These are phyloP conservation scores for Aegypius monachus DNA, from an alignment of 2,113 vertebrate genomes.

Conservation along the genomic window DNA sequence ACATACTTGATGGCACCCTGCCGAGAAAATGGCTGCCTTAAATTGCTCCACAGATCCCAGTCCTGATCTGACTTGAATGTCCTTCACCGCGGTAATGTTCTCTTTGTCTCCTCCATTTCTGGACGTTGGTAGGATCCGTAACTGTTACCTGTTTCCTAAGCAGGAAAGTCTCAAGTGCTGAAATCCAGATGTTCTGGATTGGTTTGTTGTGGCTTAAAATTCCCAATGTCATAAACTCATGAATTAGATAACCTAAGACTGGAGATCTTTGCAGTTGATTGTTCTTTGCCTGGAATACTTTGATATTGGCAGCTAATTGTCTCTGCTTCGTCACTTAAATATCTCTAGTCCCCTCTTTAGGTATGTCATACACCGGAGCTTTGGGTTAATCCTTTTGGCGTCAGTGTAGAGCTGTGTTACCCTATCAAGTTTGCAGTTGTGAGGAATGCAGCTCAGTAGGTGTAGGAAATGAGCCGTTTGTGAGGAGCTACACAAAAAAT, in stretches of 20 bases:
- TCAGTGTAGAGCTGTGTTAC: neutral
- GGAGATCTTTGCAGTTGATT: neutral
- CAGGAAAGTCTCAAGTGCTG: neutral
- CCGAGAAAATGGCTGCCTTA: neutral
- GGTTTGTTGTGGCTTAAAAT: neutral
- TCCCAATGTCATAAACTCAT: neutral
- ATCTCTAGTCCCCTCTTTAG: neutral
- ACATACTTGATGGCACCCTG: neutral
- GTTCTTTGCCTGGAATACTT: neutral
- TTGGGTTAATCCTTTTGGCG: neutral
- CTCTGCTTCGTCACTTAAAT: neutral
- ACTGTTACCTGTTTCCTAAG: neutral
- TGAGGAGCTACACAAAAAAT: neutral
- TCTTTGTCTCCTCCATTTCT: neutral
- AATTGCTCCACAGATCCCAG: neutral
- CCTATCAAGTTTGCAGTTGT: neutral
- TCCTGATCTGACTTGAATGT: neutral
- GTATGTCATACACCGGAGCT: neutral
- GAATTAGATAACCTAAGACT: neutral
- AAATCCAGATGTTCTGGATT: neutral
- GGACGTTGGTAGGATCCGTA: neutral
- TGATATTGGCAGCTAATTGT: neutral
- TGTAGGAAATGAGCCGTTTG: neutral
- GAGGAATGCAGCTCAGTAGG: neutral
- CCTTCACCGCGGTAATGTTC: neutral